phyloP scores from a whole-genome alignment of 2,888 invertebrate species.

The Shargacucullia verbasci region DNA sequence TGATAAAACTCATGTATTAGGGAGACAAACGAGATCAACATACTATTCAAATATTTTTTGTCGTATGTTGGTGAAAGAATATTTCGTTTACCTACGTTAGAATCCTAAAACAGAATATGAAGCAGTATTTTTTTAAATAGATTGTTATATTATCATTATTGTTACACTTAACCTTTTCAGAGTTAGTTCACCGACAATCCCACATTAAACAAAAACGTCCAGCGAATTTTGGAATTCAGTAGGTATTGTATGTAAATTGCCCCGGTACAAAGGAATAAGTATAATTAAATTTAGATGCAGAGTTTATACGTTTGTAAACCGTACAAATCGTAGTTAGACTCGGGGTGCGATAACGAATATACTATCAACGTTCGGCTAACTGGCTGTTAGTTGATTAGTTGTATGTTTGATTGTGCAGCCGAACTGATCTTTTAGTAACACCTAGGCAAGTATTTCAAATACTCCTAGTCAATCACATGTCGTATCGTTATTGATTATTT shows the following conservation, averaged over 20 bases:
- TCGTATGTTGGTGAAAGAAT: background rate
- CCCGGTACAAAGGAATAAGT: conserved; percentile 50
- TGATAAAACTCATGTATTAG: no score
- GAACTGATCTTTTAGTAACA: conserved; percentile 45
- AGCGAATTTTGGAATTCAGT: conserved; percentile 36
- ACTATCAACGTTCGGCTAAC: conserved; percentile 60
- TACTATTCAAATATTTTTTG: conserved; percentile 1
- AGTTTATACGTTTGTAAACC: conserved; percentile 54
- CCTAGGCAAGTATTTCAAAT: conserved; percentile 10
- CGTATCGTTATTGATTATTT: conserved; percentile 17
- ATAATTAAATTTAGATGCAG: conserved; percentile 57
- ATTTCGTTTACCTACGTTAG: no score
- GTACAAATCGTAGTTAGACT: conserved; percentile 70
- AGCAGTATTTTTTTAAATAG: no score
- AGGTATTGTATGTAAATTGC: conserved; percentile 63
- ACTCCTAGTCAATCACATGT: conserved; percentile 9
- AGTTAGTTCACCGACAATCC: conserved; percentile 11
- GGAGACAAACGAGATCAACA: background rate
- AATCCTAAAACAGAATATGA: no score
- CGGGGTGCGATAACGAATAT: conserved; percentile 71
- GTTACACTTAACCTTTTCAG: conserved; percentile 7
- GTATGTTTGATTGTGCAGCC: conserved; percentile 37
- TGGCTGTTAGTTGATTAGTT: conserved; percentile 44
- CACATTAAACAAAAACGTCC: conserved; percentile 18
- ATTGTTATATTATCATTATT: no score